These are phyloP conservation scores for Choristoneura rosaceana DNA, from an alignment of 2,888 invertebrate genomes.

Conservation along the genomic window DNA sequence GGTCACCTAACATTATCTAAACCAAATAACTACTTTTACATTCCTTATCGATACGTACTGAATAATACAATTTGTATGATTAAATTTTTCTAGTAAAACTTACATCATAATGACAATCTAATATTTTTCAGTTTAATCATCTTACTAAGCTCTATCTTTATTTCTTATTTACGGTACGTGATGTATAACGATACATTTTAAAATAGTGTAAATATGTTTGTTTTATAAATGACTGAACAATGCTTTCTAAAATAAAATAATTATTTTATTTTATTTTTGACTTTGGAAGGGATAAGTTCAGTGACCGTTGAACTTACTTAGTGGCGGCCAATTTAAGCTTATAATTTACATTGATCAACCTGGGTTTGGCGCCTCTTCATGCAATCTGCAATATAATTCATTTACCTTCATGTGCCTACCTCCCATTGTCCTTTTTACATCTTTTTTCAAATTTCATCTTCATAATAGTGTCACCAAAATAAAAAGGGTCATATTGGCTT, in stretches of 20 bases:
- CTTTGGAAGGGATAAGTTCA: constrained; percentile 61
- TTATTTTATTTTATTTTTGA: constrained; percentile 54
- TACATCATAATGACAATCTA: constrained; percentile 78
- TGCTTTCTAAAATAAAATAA: constrained; percentile 69
- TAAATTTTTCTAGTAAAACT: constrained; percentile 77
- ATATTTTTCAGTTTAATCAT: constrained; percentile 75
- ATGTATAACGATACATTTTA: constrained; percentile 81
- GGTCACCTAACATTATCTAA: constrained; percentile 85
- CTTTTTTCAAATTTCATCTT: constrained; percentile 20
- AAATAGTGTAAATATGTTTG: constrained; percentile 84
- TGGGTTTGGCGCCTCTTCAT: constrained; percentile 18
- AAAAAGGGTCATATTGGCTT: constrained; percentile 16
- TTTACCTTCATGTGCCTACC: constrained; percentile 27
- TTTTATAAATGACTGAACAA: constrained; percentile 70
- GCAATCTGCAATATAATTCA: constrained; percentile 20
- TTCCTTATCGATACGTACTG: constrained; percentile 75
- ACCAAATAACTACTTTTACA: constrained; percentile 81
- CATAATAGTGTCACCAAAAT: constrained; percentile 30
- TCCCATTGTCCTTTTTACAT: constrained; percentile 20
- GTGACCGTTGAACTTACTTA: constrained; percentile 46
- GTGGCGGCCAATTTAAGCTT: constrained; percentile 31
- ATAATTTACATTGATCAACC: constrained; percentile 26
- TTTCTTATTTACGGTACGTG: constrained; percentile 76
- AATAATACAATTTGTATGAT: constrained; percentile 80
- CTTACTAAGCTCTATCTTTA: constrained; percentile 85